phyloP scores from a whole-genome alignment of 2,113 vertebrate genomes.

The Lipotes vexillifer region DNA sequence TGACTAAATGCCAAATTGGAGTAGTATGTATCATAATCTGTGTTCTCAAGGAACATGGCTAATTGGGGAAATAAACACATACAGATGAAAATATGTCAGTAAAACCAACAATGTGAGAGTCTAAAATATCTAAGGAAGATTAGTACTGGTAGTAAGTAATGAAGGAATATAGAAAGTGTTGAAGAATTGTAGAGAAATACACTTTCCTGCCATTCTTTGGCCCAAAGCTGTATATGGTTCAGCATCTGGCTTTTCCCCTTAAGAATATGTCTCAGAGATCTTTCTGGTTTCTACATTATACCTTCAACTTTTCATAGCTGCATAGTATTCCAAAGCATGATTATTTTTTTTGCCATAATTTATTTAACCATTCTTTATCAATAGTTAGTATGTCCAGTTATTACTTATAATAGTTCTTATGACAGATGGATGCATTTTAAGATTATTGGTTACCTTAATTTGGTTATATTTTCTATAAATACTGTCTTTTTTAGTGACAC shows the following conservation, averaged over 20 bases:
- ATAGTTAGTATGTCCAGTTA: neutral
- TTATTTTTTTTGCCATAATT: neutral
- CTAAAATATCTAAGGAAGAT: neutral
- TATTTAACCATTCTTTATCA: neutral
- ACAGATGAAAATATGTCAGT: neutral
- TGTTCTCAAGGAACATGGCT: neutral
- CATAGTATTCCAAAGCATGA: neutral
- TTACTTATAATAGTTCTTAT: neutral
- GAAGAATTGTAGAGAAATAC: neutral
- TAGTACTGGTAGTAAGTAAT: neutral
- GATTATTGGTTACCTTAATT: neutral
- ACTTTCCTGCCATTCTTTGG: neutral
- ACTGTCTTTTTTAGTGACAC: neutral
- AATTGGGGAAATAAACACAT: neutral
- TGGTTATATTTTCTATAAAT: neutral
- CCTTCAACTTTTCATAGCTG: neutral
- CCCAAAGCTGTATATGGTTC: neutral
- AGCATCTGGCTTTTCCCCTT: neutral
- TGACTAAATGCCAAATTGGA: neutral
- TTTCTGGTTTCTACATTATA: neutral
- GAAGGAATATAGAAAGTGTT: neutral
- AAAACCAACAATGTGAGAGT: neutral
- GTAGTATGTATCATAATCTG: neutral
- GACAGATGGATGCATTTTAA: neutral
- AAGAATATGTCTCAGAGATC: neutral